phyloP scores from a whole-genome alignment of 2,888 invertebrate species.

The Limnephilus auricula region DNA sequence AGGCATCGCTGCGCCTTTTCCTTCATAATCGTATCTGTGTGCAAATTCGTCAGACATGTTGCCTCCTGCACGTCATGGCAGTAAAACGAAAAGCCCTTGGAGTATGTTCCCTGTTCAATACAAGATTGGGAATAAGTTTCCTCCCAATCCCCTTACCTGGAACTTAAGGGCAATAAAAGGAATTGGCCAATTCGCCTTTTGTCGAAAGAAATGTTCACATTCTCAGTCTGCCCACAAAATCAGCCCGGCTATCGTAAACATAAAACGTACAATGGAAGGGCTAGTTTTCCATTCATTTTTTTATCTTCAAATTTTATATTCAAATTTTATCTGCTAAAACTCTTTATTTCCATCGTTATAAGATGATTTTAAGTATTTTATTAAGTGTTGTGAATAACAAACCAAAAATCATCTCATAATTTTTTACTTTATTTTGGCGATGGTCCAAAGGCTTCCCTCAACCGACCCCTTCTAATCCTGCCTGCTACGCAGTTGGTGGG shows the following conservation, averaged over 20 bases:
- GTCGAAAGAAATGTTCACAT: constrained; percentile 3
- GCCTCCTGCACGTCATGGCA: background rate
- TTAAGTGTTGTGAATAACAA: too few species aligned
- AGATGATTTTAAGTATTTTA: too few species aligned
- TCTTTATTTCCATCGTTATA: too few species aligned
- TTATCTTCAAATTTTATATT: background rate
- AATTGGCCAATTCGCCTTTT: constrained; percentile 45
- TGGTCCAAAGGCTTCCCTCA: too few species aligned
- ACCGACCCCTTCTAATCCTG: too few species aligned
- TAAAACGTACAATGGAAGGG: background rate
- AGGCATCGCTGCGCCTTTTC: background rate
- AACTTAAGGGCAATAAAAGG: constrained; percentile 55
- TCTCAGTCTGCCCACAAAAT: constrained; percentile 26
- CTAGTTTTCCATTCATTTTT: background rate
- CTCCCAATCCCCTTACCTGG: constrained; percentile 14
- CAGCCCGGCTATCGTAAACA: background rate
- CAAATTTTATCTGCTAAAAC: background rate
- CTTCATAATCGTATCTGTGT: background rate
- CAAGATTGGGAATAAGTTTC: constrained; percentile 32
- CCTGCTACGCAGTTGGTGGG: too few species aligned
- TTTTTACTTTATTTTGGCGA: too few species aligned
- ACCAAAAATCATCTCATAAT: too few species aligned
- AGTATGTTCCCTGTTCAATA: constrained; percentile 25
- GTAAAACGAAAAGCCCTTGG: background rate
- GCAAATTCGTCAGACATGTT: background rate